Conservation (phyloP, 1,140 invertebrate species). For the Trichoplusia ni region DNA sequence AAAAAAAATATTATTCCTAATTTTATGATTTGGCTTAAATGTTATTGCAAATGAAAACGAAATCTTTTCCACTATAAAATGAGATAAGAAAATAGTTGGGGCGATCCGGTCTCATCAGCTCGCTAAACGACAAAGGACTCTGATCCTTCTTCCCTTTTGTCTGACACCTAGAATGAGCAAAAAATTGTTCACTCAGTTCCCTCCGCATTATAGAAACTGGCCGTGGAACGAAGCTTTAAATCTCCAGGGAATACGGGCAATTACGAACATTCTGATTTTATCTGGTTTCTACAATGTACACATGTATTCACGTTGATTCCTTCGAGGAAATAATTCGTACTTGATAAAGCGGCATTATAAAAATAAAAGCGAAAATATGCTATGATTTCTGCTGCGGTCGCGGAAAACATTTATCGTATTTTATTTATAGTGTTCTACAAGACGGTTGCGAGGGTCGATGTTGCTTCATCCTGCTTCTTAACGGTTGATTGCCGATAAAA, state of each 20-base stretch:
- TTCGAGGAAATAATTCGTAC: constrained; percentile 18
- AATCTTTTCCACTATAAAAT: background rate
- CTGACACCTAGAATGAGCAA: constrained; percentile 34
- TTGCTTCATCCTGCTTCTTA: constrained; percentile 11
- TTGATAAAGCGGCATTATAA: constrained; percentile 16
- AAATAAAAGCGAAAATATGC: constrained; percentile 4
- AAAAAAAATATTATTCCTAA: no score
- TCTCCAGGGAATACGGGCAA: constrained; percentile 38
- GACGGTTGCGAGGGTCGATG: background rate
- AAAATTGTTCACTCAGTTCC: constrained; percentile 34
- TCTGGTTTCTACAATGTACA: constrained; percentile 29
- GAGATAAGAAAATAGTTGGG: constrained; percentile 22
- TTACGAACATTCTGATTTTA: constrained; percentile 40
- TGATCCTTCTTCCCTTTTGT: constrained; percentile 42
- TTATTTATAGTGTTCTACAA: background rate
- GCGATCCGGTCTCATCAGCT: constrained; percentile 40
- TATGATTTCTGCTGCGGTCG: background rate
- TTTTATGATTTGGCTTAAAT: no score
- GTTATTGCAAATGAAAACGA: background rate
- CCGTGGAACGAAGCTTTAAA: constrained; percentile 34
- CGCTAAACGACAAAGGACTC: constrained; percentile 47
- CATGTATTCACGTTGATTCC: constrained; percentile 14
- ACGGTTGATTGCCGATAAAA: constrained; percentile 25
- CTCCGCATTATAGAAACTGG: constrained; percentile 11
- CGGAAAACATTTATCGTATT: background rate